Conservation (phyloP, 2,797 vertebrate genomes). For the Xyrichtys novacula region DNA sequence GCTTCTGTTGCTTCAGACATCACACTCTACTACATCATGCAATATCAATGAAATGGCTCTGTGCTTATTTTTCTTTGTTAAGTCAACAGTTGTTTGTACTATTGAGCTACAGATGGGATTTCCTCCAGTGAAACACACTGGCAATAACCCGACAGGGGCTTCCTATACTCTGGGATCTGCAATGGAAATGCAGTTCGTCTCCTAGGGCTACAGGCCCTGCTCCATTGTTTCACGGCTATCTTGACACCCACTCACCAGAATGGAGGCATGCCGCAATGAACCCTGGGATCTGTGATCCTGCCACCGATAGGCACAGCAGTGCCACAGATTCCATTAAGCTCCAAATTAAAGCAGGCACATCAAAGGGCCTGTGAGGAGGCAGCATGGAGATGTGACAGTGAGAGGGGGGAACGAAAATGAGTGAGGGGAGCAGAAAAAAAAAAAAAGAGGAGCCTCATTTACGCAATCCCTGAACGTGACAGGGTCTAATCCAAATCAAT, state of each 20-base stretch:
- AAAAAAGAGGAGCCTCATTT: slow-evolving; percentile 69
- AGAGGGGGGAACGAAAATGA: slow-evolving; percentile 72
- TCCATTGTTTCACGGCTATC: slow-evolving; percentile 84
- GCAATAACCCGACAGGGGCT: slow-evolving; percentile 52
- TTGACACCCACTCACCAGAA: slow-evolving; percentile 83
- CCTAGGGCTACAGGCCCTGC: slow-evolving; percentile 73
- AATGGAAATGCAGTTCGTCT: slow-evolving; percentile 75
- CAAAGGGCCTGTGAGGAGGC: slow-evolving; percentile 81
- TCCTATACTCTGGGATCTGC: slow-evolving; percentile 70
- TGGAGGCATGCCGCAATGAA: slow-evolving; percentile 80
- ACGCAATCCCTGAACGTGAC: slow-evolving; percentile 76
- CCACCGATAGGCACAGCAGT: slow-evolving; percentile 82
- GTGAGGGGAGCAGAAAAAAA: slow-evolving; percentile 71
- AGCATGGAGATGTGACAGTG: slow-evolving; percentile 77
- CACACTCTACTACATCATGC: not conserved
- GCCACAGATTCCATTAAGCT: slow-evolving; percentile 86
- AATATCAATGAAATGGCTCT: slow-evolving; percentile 22
- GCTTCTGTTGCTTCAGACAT: not conserved
- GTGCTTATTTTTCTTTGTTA: slow-evolving; percentile 31
- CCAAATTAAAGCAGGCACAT: slow-evolving; percentile 87
- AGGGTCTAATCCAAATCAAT: slow-evolving; percentile 83
- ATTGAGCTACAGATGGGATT: slow-evolving; percentile 48
- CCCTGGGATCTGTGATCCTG: slow-evolving; percentile 84
- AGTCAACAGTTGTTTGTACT: slow-evolving; percentile 62
- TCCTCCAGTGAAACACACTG: slow-evolving; percentile 50